Conservation (phyloP, 2,797 vertebrate species). For the Sebastes melanostomus region DNA sequence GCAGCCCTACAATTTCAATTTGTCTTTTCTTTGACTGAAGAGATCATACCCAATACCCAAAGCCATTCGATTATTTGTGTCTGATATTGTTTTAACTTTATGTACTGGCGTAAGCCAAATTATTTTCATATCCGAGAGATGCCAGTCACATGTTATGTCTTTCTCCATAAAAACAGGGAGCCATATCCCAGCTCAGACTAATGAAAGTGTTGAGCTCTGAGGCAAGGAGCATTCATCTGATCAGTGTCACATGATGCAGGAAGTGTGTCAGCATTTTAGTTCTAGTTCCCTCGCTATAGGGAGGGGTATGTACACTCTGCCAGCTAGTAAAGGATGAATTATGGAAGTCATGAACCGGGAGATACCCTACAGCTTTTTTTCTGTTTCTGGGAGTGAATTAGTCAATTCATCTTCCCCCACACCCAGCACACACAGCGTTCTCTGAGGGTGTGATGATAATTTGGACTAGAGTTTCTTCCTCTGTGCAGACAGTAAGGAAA, state of each 20-base stretch:
- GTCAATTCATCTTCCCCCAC: conserved; percentile 24
- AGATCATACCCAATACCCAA: not conserved
- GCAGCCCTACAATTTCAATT: not conserved
- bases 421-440: not conserved
- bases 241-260: conserved; percentile 78
- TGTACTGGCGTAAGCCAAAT: not conserved
- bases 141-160: conserved; percentile 25
- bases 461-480: not conserved
- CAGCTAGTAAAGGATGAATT: conserved; percentile 47
- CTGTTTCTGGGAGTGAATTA: conserved; percentile 25
- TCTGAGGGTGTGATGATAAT: not conserved
- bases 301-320: conserved; percentile 44
- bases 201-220: conserved; percentile 60
- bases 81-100: not conserved
- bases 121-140: conserved; percentile 7
- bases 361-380: conserved; percentile 21
- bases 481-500: not conserved
- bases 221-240: conserved; percentile 74
- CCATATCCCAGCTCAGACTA: conserved; percentile 20
- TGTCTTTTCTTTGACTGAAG: not conserved
- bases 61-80: not conserved
- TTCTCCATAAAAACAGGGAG: conserved; percentile 13
- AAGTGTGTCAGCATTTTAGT: conserved; percentile 80
- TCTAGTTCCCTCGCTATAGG: conserved; percentile 63
- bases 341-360: conserved; percentile 48